Evolutionary conservation across 2,113 vertebrate species (phyloP), one percentile per base, ranked within the genome.

Genomic region (Ivindomyrus marchei): DNA sequence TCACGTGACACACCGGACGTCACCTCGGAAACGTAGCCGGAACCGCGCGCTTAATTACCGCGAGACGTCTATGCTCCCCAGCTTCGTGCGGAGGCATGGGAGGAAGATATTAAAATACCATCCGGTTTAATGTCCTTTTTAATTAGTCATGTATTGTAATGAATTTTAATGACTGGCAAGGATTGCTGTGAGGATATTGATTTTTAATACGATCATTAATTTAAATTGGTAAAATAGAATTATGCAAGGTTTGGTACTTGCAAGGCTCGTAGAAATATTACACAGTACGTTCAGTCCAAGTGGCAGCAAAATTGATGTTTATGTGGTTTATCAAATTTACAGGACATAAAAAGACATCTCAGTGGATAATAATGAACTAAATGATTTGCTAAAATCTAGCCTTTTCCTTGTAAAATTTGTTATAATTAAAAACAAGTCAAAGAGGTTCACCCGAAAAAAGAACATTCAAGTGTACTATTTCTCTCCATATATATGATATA

Each of bases 81-180:
- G 95, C 96, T 94, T 90, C 93, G 92, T 94, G 94, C 94, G 94
- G 95, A 95, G 94, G 95, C 96, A 93, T 74, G 84, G 90, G 74
- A 88, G 92, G 92, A 93, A 95, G 86, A 93, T 95, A 96, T 96
- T 96, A 95, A 96, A 96, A 96, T 96, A 95, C 95, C 95, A 95
- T 95, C 93, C 94, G 91, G 94, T 96, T 95, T 94, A 95, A 96
- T 95, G 95, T 95, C 95, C 95, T 93, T 94, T 96, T 96, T 96
- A 96, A 96, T 96, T 96, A 96, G 95, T 96, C 96, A 96, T 96
- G 96, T 94, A 94, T 96, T 96, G 95, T 96, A 96, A 96, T 95
- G 94, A 94, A 95, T 96, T 95, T 94, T 95, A 95, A 96, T 96
- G 95, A 96, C 95, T 95, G 95, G 95, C 92, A 95, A 92, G 95